Evolutionary conservation across 2,888 invertebrate genomes (phyloP), one percentile per base, ranked within the genome.

Genomic region (Lysandra bellargus): DNA sequence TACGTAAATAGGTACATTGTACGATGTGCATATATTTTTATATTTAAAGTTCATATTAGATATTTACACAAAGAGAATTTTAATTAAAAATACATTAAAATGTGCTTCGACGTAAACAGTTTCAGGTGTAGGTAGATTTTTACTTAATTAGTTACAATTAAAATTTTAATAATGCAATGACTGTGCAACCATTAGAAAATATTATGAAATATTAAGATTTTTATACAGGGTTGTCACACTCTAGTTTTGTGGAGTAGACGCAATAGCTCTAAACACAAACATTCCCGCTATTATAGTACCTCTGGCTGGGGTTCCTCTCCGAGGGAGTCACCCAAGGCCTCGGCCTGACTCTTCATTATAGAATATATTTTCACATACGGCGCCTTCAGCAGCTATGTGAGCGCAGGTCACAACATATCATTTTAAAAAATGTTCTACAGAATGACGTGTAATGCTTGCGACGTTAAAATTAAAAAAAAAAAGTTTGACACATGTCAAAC

Each of bases 331-430:
- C 94, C 94, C 84, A 95, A 91, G 87, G 95, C 96, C 92, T 96
- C 96, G 89, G 96, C 97, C 95, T 97, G 97, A 95, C 97, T 98
- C 97, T 98, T 98, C 96, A 98, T 97, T 95, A 98, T 98, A 96
- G 97, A 98, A 97, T 98, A 98, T 96, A 98, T 97, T 97, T 98
- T 98, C 96, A 97, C 97, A 96, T 98, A 98, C 91, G 98, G 98
- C 95, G 98, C 98, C 97, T 98, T 98, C 97, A 98, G 97, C 95
- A 98, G 97, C 98, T 98, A 95, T 87, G 88, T 85, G 86, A 86
- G 83, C 86, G 86, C 87, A 87, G 80, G 77, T 60, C 61, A 72
- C n/a, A 64, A 64, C 74, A 79, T 78, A 72, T 61, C 80, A 83
- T 72, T 30, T 78, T 69, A 33, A 37, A 69, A 33, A 69, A 0